These are phyloP conservation scores for Muschampia plurimacula DNA, from an alignment of 2,888 invertebrate species.

Conservation along the genomic window DNA sequence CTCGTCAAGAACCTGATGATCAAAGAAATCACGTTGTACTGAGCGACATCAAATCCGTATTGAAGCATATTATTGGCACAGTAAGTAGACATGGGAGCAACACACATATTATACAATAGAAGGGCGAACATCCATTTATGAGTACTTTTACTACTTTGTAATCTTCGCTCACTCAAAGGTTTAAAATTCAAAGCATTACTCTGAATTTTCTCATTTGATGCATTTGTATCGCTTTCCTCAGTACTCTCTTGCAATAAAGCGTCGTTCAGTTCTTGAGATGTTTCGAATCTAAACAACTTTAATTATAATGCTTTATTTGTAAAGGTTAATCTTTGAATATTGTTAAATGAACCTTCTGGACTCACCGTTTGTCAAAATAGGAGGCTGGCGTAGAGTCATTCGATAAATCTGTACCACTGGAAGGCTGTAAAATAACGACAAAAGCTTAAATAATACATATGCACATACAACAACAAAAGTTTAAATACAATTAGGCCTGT, in stretches of 20 bases:
- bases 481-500: too few species aligned
- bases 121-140: conserved; percentile 76
- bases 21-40: conserved; percentile 68
- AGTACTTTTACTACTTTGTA: conserved; percentile 51
- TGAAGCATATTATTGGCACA: conserved; percentile 73
- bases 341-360: conserved; percentile 17
- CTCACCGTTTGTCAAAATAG: conserved; percentile 74
- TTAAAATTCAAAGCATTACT: not conserved
- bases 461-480: too few species aligned
- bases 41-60: conserved; percentile 76
- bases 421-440: conserved; percentile 60
- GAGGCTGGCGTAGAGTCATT: conserved; percentile 66
- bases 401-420: conserved; percentile 57
- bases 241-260: conserved; percentile 21
- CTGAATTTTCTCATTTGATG: conserved; percentile 15
- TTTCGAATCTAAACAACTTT: conserved; percentile 64
- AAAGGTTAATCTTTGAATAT: conserved; percentile 15
- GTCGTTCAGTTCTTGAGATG: conserved; percentile 59
- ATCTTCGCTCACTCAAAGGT: conserved; percentile 48
- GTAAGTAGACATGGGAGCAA: conserved; percentile 75
- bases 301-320: conserved; percentile 29
- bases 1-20: conserved; percentile 67
- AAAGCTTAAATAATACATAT: not conserved
- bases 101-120: conserved; percentile 74
- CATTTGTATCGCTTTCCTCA: conserved; percentile 19